phyloP scores from a whole-genome alignment of 2,888 invertebrate genomes.

The Tetranychus piercei region DNA sequence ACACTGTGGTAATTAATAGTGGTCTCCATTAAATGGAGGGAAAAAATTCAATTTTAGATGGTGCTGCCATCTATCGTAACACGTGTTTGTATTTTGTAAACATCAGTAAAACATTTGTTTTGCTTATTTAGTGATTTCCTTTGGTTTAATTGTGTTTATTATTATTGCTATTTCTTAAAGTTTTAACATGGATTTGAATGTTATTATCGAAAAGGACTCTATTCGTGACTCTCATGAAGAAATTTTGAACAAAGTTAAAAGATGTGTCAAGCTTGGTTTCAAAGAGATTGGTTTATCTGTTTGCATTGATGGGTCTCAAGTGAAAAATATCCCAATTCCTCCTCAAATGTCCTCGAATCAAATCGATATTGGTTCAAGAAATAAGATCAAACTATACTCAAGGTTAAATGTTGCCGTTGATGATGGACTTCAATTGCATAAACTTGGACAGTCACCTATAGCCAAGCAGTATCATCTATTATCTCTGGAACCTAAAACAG shows the following conservation, averaged over 20 bases:
- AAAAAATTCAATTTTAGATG: neutral
- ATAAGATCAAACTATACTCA: conserved; percentile 9
- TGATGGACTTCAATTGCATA: conserved; percentile 17
- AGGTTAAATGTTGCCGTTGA: conserved; percentile 19
- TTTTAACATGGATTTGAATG: conserved; percentile 14
- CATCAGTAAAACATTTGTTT: neutral
- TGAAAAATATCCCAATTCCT: neutral
- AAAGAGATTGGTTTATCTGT: conserved; percentile 16
- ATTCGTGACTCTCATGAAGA: neutral
- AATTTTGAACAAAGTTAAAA: neutral
- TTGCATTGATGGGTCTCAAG: neutral
- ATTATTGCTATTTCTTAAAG: neutral
- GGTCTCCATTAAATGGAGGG: no score
- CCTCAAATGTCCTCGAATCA: neutral
- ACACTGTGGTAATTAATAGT: no score
- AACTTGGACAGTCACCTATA: conserved; percentile 12
- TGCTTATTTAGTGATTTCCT: neutral
- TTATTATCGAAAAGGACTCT: conserved; percentile 6
- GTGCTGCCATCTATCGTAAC: neutral
- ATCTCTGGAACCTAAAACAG: conserved; percentile 20
- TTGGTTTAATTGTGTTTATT: neutral
- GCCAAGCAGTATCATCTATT: conserved; percentile 20
- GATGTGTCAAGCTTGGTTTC: conserved; percentile 10
- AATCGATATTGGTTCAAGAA: neutral
- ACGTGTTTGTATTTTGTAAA: neutral